Evolutionary conservation across 2,113 vertebrate genomes (phyloP).

Genomic region (Terrapene triunguis): DNA sequence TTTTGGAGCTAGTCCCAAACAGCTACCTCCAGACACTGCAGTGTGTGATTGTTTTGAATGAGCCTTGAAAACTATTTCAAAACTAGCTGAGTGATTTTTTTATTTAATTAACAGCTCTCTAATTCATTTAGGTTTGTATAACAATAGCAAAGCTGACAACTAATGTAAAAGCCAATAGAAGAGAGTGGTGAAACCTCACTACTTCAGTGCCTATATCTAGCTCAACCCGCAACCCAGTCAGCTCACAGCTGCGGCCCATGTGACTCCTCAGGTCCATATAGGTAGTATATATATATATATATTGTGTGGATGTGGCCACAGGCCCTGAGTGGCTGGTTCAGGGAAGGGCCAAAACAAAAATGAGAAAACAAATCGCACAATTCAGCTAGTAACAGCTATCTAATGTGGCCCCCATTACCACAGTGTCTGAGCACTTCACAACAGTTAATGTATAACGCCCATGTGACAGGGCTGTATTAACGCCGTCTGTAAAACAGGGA

Average conservation of each 20-base stretch:
- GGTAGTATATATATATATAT: no score
- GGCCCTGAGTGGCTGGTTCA: not conserved
- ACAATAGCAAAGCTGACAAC: not conserved
- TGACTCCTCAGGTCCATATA: no score
- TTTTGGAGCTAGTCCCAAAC: no score
- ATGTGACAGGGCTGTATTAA: not conserved
- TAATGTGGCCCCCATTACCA: not conserved
- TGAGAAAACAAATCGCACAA: not conserved
- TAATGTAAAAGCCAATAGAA: not conserved
- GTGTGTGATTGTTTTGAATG: not conserved
- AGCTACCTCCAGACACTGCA: no score
- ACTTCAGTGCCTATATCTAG: not conserved
- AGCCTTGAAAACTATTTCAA: no score
- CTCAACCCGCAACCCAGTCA: no score
- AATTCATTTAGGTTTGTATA: not conserved
- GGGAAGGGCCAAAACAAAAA: not conserved
- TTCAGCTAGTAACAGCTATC: not conserved
- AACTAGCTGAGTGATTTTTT: no score
- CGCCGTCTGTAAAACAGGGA: not conserved
- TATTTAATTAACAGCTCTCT: no score
- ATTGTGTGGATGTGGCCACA: no score
- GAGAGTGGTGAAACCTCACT: not conserved
- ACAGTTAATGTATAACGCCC: not conserved
- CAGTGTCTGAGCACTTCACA: not conserved
- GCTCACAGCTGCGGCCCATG: no score